Evolutionary conservation across 2,888 invertebrate genomes (phyloP).

Genomic region (Pachymerium ferrugineum): DNA sequence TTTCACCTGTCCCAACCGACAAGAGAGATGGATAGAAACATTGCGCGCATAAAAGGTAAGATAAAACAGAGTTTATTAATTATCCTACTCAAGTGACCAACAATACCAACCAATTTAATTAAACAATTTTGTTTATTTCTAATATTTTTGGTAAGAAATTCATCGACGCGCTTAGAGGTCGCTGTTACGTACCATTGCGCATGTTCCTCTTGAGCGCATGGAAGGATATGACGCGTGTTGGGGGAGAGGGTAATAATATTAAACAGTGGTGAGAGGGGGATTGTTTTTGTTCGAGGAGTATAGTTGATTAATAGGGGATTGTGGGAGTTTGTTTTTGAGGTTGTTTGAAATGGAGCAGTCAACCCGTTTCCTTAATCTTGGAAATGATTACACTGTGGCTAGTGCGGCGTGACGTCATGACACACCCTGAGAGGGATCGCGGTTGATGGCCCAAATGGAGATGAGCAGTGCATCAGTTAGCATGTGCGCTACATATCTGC

Average conservation of each 20-base stretch:
- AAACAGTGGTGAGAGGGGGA: not conserved
- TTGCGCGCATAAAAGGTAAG: not conserved
- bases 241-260: not conserved
- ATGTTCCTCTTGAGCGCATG: not conserved
- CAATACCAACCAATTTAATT: no score
- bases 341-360: not conserved
- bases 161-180: not conserved
- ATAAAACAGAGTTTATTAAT: not conserved
- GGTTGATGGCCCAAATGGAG: not conserved
- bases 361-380: not conserved
- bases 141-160: not conserved
- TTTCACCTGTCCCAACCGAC: not conserved
- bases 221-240: conserved; percentile 4
- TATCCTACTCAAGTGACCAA: not conserved
- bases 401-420: not conserved
- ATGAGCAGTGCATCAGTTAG: not conserved
- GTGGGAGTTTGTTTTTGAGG: no score
- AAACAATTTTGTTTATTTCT: not conserved
- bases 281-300: not conserved
- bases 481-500: not conserved
- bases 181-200: not conserved
- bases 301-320: not conserved
- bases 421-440: not conserved
- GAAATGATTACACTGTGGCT: not conserved
- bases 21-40: not conserved